Conservation (phyloP, 2,888 invertebrate species). For the Xanthorhoe spadicearia region DNA sequence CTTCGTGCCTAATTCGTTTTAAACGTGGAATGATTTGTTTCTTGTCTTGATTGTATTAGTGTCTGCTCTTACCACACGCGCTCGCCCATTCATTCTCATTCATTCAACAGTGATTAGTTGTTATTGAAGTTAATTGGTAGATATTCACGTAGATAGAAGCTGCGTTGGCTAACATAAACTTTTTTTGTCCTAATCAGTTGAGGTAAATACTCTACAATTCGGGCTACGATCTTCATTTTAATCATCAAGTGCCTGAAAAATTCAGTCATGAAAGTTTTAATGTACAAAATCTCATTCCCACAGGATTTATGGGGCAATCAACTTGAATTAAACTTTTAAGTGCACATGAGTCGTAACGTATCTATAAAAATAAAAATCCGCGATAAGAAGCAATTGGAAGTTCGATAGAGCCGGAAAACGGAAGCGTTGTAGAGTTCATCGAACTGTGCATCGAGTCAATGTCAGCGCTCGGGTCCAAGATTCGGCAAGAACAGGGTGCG, state of each 20-base stretch:
- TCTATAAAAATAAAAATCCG: conserved; percentile 49
- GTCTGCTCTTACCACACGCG: conserved; percentile 53
- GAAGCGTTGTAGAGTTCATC: conserved; percentile 71
- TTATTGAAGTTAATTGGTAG: conserved; percentile 50
- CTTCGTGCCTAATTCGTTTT: conserved; percentile 61
- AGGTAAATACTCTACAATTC: no score
- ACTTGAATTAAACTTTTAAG: conserved; percentile 44
- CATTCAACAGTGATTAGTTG: conserved; percentile 52
- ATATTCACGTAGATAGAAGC: conserved; percentile 9
- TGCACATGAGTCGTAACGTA: conserved; percentile 36
- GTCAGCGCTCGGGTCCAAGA: conserved; percentile 78
- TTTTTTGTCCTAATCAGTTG: no score
- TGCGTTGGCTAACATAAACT: neutral
- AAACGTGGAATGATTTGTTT: conserved; percentile 64
- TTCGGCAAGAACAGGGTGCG: conserved; percentile 76
- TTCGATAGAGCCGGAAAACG: conserved; percentile 70
- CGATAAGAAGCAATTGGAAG: conserved; percentile 50
- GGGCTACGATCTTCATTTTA: conserved; percentile 3
- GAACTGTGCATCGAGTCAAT: conserved; percentile 78
- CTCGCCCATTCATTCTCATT: conserved; percentile 56
- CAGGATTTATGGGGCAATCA: conserved; percentile 33
- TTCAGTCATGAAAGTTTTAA: conserved; percentile 27
- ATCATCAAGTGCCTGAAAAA: conserved; percentile 26
- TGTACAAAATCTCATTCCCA: conserved; percentile 12
- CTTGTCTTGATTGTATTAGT: conserved; percentile 56